Evolutionary conservation across 37 sponge, comb jelly and placozoan genomes (phyloP), one percentile per base, ranked within the genome.

Genomic region (Crambe crambe): DNA sequence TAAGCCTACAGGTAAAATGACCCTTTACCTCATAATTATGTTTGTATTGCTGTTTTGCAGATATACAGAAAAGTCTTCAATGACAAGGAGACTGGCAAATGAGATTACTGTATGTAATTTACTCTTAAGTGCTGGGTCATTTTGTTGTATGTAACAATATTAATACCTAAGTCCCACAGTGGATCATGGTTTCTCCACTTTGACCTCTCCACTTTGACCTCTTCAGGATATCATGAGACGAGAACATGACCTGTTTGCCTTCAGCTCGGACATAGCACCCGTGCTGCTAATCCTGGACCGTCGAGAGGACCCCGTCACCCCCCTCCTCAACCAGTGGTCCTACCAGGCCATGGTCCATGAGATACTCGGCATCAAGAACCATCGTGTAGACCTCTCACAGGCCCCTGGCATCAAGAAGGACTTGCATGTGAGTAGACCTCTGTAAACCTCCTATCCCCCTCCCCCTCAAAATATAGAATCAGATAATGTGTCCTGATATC

Each of bases 271-370:
- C 37, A 80, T 84, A 37, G 80, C 92, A 23, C 99, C 99, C 56
- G 75, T 98, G 5, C 73, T 98, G 59, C 80, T 98, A 2, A 79
- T 98, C 27, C 80, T 98, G 38, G 99, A 98, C 65, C 60, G 99
- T 58, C 72, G 84, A 17, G 94, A 96, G 68, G 99, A 98, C 61
- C 96, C 99, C 36, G 68, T 96, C 23, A 96, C 99, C 35, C 99
- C 99, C 0, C 86, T 98, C 37, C 90, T 98, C 27, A 95, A 94
- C 59, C 92, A 95, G 90, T 98, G 99, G 99, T 87, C 94, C 5
- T 98, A 98, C 47, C 99, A 98, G 67, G 99, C 99, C 18, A 93
- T 95, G 99, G 90, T 96, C 34, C 99, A 98, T 54, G 99, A 98
- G 91, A 62, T 95, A 4, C 80, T 96, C 12, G 88, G 90, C 0